Conservation (phyloP, 2,888 invertebrate genomes). For the Stenolophus ochropezus region DNA sequence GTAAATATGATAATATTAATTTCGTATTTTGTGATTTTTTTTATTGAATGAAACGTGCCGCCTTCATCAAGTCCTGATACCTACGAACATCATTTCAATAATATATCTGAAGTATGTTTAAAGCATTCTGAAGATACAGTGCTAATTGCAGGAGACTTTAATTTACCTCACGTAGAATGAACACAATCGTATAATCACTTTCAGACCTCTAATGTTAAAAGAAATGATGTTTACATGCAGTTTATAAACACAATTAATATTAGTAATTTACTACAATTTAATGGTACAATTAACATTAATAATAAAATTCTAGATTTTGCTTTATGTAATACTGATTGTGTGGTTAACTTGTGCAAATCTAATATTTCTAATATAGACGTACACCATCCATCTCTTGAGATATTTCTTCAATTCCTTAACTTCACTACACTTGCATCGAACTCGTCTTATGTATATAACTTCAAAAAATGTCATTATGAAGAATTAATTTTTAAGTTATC, state of each 20-base stretch:
- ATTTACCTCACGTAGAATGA: too few species aligned
- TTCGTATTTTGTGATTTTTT: too few species aligned
- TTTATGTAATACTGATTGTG: not conserved
- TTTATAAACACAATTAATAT: slow-evolving; percentile 11
- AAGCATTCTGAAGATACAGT: too few species aligned
- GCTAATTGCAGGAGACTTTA: too few species aligned
- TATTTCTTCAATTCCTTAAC: not conserved
- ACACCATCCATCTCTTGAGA: slow-evolving; percentile 18
- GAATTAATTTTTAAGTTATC: too few species aligned
- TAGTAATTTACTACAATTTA: slow-evolving; percentile 10
- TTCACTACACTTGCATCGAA: not conserved
- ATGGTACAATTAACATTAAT: slow-evolving; percentile 9
- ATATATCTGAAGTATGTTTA: too few species aligned
- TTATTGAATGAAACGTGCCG: too few species aligned
- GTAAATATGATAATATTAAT: too few species aligned
- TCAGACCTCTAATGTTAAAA: not conserved
- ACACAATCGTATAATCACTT: too few species aligned
- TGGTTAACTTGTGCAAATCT: not conserved
- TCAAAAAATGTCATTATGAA: too few species aligned
- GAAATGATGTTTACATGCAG: not conserved
- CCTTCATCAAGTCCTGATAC: too few species aligned
- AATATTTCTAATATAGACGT: not conserved
- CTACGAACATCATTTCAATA: too few species aligned
- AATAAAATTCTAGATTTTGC: slow-evolving; percentile 29
- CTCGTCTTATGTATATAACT: not conserved